A percentile compares a stretch with the other conserved stretches of the same genome.
Evolutionary conservation across 2,113 vertebrate species (phyloP).

Genomic region (Electrona antarctica): DNA sequence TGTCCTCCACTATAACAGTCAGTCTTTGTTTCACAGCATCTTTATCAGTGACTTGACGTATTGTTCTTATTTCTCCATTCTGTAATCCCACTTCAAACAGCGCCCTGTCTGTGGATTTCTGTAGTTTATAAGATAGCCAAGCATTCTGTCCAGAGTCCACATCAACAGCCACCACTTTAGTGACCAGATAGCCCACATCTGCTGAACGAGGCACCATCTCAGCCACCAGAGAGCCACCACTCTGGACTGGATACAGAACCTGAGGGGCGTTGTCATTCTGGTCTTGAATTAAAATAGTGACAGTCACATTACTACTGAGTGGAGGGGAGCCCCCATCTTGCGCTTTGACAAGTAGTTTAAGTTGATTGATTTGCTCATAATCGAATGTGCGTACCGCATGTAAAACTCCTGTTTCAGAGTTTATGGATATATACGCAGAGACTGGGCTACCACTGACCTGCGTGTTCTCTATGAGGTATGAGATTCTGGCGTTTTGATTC

Average conservation of each 20-base stretch:
- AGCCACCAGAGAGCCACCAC: slow-evolving; percentile 31
- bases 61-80: too few species aligned
- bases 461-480: slow-evolving; percentile 60
- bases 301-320: slow-evolving; percentile 47
- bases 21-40: too few species aligned
- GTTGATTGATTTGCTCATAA: slow-evolving; percentile 37
- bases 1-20: too few species aligned
- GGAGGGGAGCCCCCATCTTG: background rate
- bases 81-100: too few species aligned
- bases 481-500: slow-evolving; percentile 51
- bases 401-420: slow-evolving; percentile 27
- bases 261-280: background rate
- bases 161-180: slow-evolving; percentile 70
- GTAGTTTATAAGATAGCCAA: slow-evolving; percentile 40
- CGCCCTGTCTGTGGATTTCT: slow-evolving; percentile 31
- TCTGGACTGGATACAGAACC: too few species aligned
- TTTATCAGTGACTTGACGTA: too few species aligned
- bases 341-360: slow-evolving; percentile 28
- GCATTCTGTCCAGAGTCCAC: slow-evolving; percentile 61
- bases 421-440: slow-evolving; percentile 13
- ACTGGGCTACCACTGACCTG: background rate
- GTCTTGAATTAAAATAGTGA: slow-evolving; percentile 34
- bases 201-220: slow-evolving; percentile 58
- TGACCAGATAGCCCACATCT: slow-evolving; percentile 53
- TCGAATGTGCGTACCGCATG: slow-evolving; percentile 32